Base-by-base conservation (phyloP, 2,888 invertebrate species). In the Melinaea menophilus region DNA sequence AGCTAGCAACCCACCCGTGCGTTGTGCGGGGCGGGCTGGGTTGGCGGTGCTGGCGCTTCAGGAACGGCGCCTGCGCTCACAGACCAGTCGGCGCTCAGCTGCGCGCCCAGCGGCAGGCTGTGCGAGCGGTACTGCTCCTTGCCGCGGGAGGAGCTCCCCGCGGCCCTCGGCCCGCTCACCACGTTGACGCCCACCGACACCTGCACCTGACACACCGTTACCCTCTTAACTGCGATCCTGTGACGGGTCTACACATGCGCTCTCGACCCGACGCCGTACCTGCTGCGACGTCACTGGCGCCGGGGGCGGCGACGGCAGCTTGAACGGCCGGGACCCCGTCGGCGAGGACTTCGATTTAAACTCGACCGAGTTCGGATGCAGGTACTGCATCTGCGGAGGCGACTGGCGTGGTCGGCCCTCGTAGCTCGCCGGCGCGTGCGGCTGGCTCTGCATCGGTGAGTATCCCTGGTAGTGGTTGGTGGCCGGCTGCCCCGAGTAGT, bases 91-190 rank as follows among this genome's bases (percentile, higher is more conserved):
- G 87, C 77, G 77, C 83, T 82, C 68, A 93, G 81, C 73, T 93
- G 91, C 59, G 92, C 88, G 76, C 93, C 93, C 37, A 93, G 78
- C 13, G 93, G 93, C 73, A 93, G 75, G 74, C 93, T 93, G 79
- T 93, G 93, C 67, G 93, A 93, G 51, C 93, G 91, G 76, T 88
- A 92, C 80, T 92, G 93, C 72, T 93, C 93, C 78, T 88, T 86
- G 66, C 77, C 68, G 60, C 71, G 22, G 22, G 22, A 22, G 22
- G 22, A 22, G 22, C 22, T 22, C 22, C 22, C 22, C 22, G 22
- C 70, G 62, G 71, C 60, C 45, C 67, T 66, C 69, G 71, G 47
- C 62, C 65, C 65, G 61, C 66, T 59, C 35, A 68, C 55, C 67
- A 65, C 55, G 56, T 65, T 58, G 61, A 55, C 59, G 51, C 63